A percentile compares a stretch with the other conserved stretches of the same genome.
phyloP scores from a whole-genome alignment of 2,113 vertebrate species.

The Takifugu bimaculatus region DNA sequence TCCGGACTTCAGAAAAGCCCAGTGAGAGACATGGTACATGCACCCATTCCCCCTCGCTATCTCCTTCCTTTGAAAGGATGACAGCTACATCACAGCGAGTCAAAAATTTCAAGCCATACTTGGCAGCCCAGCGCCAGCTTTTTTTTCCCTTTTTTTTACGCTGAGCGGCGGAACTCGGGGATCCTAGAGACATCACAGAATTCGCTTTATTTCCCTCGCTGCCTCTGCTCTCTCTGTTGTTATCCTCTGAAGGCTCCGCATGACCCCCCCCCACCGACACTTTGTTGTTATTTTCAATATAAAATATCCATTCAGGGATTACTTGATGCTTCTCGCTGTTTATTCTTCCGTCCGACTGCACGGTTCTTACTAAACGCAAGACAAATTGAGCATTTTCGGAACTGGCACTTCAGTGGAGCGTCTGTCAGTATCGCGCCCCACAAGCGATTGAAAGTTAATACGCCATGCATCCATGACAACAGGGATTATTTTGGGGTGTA shows the following conservation, averaged over 20 bases:
- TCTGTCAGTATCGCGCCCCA: constrained; percentile 49
- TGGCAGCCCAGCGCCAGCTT: constrained; percentile 52
- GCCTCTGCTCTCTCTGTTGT: constrained; percentile 65
- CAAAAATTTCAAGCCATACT: constrained; percentile 71
- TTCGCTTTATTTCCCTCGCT: constrained; percentile 70
- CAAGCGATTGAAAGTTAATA: constrained; percentile 50
- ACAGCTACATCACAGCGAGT: constrained; percentile 76
- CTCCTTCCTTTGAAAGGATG: constrained; percentile 70
- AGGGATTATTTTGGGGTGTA: constrained; percentile 39
- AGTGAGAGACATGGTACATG: constrained; percentile 70
- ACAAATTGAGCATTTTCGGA: constrained; percentile 64
- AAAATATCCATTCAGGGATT: constrained; percentile 70
- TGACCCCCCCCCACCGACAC: constrained; percentile 55
- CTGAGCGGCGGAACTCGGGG: constrained; percentile 64
- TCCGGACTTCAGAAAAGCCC: constrained; percentile 60
- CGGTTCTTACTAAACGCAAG: constrained; percentile 57
- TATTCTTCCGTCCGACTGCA: constrained; percentile 58
- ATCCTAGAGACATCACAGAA: constrained; percentile 73
- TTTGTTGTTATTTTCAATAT: constrained; percentile 71
- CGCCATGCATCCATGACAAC: constrained; percentile 22
- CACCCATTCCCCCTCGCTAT: constrained; percentile 68
- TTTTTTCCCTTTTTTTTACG: constrained; percentile 42
- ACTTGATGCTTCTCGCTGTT: constrained; percentile 67
- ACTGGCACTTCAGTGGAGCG: constrained; percentile 57
- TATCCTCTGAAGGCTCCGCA: constrained; percentile 67